Evolutionary conservation across 2,888 invertebrate species (phyloP).

Genomic region (Euplexia lucipara): DNA sequence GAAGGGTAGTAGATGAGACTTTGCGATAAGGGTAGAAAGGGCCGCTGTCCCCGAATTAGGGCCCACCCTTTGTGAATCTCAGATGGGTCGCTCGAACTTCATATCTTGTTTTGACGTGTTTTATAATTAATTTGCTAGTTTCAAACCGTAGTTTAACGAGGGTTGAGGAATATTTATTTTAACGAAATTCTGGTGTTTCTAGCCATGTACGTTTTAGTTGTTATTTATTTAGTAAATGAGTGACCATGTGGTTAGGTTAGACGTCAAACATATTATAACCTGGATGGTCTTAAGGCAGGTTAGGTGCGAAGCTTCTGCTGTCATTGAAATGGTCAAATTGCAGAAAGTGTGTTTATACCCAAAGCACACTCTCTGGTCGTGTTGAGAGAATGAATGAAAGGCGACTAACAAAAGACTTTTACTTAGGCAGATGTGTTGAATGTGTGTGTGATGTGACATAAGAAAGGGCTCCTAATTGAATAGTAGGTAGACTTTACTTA

Average conservation of each 20-base stretch:
- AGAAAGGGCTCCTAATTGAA: no score
- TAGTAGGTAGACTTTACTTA: no score
- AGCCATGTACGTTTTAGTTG: slow-evolving; percentile 34
- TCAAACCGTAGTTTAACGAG: slow-evolving; percentile 85
- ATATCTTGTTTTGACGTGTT: slow-evolving; percentile 89
- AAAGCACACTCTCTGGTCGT: no score
- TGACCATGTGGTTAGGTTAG: not conserved
- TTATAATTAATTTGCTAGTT: slow-evolving; percentile 91
- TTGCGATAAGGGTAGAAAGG: slow-evolving; percentile 87
- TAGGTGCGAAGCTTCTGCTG: no score
- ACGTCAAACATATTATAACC: no score
- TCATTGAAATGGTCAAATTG: not conserved
- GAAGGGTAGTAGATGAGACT: slow-evolving; percentile 87
- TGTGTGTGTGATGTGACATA: no score
- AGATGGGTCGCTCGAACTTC: slow-evolving; percentile 86
- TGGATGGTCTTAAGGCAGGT: not conserved
- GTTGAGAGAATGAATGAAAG: no score
- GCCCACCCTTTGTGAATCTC: slow-evolving; percentile 86
- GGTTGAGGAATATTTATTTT: slow-evolving; percentile 81
- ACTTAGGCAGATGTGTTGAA: no score
- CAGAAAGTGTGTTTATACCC: no score
- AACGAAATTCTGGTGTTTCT: slow-evolving; percentile 69
- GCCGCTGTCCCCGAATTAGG: slow-evolving; percentile 82
- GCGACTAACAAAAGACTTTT: no score
- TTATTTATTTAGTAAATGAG: slow-evolving; percentile 39